Evolutionary conservation across 2,113 vertebrate genomes (phyloP), one percentile per base, ranked within the genome.

Genomic region (Nipponia nippon): DNA sequence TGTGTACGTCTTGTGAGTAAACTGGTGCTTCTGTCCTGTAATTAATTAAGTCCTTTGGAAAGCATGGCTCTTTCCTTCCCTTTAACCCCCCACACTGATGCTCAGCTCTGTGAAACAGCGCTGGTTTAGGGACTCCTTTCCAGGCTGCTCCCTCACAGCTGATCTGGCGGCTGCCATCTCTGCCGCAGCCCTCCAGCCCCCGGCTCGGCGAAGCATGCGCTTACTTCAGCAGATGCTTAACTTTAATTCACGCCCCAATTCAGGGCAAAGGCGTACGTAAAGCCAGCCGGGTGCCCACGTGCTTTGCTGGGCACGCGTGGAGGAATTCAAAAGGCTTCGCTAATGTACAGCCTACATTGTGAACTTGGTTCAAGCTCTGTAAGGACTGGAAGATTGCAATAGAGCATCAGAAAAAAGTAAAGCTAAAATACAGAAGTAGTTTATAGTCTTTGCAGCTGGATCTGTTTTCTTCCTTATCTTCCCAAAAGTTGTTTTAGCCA

Each of bases 181-280:
- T 73, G 56, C 15, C 2, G 1, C n/a, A 59, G 70, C n/a, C 30
- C 40, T 9, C 3, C 40, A 32, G 56, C 53, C 42, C 40, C 36
- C 42, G 34, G 25, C 49, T 75, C 78, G 17, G 7, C 0, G 2
- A 44, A 56, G 61, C 13, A 3, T 12, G 12, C 13, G 40, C 65
- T 55, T 49, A 19, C 21, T 86, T 78, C 25, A 42, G 65, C 65
- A 46, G 76, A 40, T 11, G 42, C 53, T 61, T 34, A 21, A 38
- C 53, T 63, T 59, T 23, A 59, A 82, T 55, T 66, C 0, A 0
- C n/a, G 36, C 53, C 65, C 70, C 40, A 47, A 1, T 20, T 47
- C 36, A 42, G 32, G 9, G 34, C 44, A 32, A 53, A 78, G 40
- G 40, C 3, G 0, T 6, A 17, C 0, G 1, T 21, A 42, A 65